Evolutionary conservation across 2,113 vertebrate genomes (phyloP).

Genomic region (Hiodon alosoides): DNA sequence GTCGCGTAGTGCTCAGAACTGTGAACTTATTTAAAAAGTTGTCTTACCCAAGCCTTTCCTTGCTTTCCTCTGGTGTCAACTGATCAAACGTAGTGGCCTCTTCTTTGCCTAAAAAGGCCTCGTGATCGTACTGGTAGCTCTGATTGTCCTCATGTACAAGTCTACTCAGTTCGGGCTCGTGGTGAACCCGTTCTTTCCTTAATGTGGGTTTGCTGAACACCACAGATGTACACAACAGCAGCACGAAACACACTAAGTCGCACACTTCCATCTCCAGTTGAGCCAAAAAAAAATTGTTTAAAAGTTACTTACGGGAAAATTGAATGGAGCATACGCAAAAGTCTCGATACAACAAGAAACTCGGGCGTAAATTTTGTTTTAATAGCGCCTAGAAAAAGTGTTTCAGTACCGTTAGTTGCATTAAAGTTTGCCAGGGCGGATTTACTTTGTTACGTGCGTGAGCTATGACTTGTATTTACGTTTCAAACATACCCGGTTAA

Average conservation of each 20-base stretch:
- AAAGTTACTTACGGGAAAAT: conserved; percentile 6
- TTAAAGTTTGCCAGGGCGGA: not conserved
- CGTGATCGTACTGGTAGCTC: conserved; percentile 89
- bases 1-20: too few species aligned
- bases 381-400: not conserved
- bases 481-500: conserved; percentile 41
- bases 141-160: conserved; percentile 72
- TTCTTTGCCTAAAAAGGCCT: conserved; percentile 92
- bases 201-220: conserved; percentile 73
- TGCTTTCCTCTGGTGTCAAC: conserved; percentile 87
- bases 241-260: conserved; percentile 45
- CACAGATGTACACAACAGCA: conserved; percentile 42
- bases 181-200: conserved; percentile 77
- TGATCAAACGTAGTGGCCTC: conserved; percentile 92
- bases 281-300: not conserved
- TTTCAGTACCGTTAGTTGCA: not conserved
- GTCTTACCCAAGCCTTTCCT: conserved; percentile 80
- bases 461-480: conserved; percentile 12
- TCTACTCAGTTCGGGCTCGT: conserved; percentile 64
- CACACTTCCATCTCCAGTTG: conserved; percentile 52
- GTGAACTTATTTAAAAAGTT: not conserved
- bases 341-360: not conserved
- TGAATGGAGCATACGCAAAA: conserved; percentile 6
- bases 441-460: not conserved
- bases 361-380: too few species aligned